Percentiles rank a stretch among this genome's conserved stretches.
These are phyloP conservation scores for Bimastos eiseni DNA, from an alignment of 2,888 invertebrate species.

Conservation along the genomic window DNA sequence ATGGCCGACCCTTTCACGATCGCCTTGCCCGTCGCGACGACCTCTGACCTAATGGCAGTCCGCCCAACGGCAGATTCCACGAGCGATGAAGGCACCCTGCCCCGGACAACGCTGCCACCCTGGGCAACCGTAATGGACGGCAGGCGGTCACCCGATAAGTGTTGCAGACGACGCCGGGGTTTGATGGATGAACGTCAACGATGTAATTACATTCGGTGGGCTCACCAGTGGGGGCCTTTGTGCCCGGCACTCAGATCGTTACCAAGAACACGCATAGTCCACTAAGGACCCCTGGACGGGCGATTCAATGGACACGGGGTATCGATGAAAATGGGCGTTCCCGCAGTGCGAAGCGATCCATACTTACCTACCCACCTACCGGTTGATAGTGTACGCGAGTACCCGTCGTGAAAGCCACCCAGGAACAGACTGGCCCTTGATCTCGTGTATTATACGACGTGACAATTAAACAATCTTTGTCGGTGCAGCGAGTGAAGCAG, in stretches of 20 bases:
- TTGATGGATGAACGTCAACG: conserved; percentile 19
- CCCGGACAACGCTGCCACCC: not conserved
- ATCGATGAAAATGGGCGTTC: not conserved
- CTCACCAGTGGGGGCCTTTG: not conserved
- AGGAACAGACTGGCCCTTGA: not conserved
- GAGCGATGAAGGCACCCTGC: not conserved
- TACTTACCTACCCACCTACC: not conserved
- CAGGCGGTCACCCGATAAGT: not conserved
- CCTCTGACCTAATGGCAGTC: conserved; percentile 24
- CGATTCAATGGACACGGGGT: not conserved
- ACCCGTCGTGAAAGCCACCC: not conserved
- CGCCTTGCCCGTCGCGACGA: not conserved
- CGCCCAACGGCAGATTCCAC: conserved; percentile 14
- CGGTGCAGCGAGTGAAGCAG: not conserved
- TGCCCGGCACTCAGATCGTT: conserved; percentile 2
- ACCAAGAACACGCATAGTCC: not conserved
- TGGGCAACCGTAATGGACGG: not conserved
- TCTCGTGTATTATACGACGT: not conserved
- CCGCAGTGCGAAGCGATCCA: not conserved
- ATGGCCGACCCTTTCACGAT: not conserved
- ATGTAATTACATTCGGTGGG: conserved; percentile 25
- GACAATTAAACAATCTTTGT: not conserved
- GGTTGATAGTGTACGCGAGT: not conserved
- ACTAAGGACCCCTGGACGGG: not conserved
- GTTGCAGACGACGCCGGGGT: not conserved